Base-by-base conservation (phyloP, 2,888 invertebrate genomes). In the Drosophila fungiperda region DNA sequence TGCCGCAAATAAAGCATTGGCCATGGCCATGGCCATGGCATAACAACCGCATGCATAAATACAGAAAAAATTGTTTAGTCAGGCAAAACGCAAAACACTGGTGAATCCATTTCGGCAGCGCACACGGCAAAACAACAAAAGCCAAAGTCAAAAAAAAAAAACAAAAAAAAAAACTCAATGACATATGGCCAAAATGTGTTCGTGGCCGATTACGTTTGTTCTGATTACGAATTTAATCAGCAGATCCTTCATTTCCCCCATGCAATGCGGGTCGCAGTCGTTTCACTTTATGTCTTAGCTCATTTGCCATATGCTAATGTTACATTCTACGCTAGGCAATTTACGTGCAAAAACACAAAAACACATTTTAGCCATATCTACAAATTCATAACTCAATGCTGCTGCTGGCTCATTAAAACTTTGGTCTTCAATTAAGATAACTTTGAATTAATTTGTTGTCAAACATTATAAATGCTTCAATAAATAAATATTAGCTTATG, bases 1-100 rank as follows among this genome's bases (percentile, higher is more conserved):
- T 85, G 85, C 80, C 80, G 71, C 86, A 85, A 82, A 87, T 87
- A 89, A 87, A 87, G 73, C 26, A 49, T 4, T 9, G 15, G 29
- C 29, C 17, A 36, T 32, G 57, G 29, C 40, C 29, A n/a, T 33
- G 36, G 71, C 40, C 11, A 57, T 23, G 52, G 20, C 53, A 20
- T n/a, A 35, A 35, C 35, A 58, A 33, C 53, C 61, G 3, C 35
- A 23, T 20, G 57, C 68, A 69, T n/a, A 69, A 75, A 77, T 59
- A 42, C 79, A 71, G 49, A 72, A 75, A 79, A 79, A 79, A 64
- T 68, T 77, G 81, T 67, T 69, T 80, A 76, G 72, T 65, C 54
- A 66, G 52, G 63, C 61, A 45, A 62, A 26, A 66, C 77, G 63
- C 59, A 45, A 62, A 66, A 76, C 52, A 77, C 59, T 66, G 77